Evolutionary conservation across 2,797 vertebrate genomes (phyloP).

Genomic region (Carduelis carduelis): DNA sequence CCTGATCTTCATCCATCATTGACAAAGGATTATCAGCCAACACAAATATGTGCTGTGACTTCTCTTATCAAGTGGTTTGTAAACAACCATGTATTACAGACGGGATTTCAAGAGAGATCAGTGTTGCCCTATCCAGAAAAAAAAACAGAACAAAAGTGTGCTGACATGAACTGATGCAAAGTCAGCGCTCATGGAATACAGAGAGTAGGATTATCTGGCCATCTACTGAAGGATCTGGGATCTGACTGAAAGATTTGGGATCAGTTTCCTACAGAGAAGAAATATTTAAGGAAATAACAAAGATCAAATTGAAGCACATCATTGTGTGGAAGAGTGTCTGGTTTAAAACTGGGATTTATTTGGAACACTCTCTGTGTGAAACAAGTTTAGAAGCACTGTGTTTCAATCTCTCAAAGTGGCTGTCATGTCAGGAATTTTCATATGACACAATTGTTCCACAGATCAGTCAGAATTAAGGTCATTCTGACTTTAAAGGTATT

Average conservation of each 20-base stretch:
- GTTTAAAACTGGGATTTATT: neutral
- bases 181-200: neutral
- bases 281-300: neutral
- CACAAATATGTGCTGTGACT: constrained; percentile 5
- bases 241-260: neutral
- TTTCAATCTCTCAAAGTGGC: neutral
- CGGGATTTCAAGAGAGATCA: neutral
- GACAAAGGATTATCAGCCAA: constrained; percentile 5
- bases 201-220: neutral
- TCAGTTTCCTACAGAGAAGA: neutral
- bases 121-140: neutral
- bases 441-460: neutral
- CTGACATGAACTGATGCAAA: neutral
- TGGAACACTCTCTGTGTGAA: neutral
- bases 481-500: neutral
- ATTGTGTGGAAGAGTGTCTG: neutral
- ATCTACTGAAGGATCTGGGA: neutral
- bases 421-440: neutral
- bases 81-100: neutral
- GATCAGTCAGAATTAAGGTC: neutral
- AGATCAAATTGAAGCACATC: neutral
- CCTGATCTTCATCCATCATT: constrained; percentile 39
- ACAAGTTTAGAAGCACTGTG: neutral
- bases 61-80: constrained; percentile 14
- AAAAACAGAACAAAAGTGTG: neutral